phyloP scores from a whole-genome alignment of 2,888 invertebrate genomes.

The Laothoe populi region DNA sequence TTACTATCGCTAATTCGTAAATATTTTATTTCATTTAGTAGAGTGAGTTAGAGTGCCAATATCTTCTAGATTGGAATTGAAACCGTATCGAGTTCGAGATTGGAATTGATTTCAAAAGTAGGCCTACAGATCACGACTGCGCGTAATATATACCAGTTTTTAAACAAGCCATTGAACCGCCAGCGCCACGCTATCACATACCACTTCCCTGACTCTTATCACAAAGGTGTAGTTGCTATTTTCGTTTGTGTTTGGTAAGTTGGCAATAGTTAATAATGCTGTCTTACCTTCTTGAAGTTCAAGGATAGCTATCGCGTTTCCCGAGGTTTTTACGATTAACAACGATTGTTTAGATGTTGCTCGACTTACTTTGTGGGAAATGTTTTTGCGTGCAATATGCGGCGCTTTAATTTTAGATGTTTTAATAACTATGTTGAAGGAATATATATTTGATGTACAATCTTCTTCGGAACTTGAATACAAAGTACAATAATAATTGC shows the following conservation, averaged over 20 bases:
- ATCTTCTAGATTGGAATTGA: no score
- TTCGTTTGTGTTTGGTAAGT: constrained; percentile 30
- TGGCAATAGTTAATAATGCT: constrained; percentile 39
- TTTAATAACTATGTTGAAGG: no score
- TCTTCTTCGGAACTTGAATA: no score
- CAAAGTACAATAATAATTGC: no score
- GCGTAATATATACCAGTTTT: constrained; percentile 48
- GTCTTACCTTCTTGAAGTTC: constrained; percentile 52
- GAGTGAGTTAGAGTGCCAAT: no score
- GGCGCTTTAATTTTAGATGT: not conserved
- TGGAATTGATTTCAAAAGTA: no score
- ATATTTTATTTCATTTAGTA: no score
- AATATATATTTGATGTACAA: no score
- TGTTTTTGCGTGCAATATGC: not conserved
- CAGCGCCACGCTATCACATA: not conserved
- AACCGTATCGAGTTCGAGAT: no score
- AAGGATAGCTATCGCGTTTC: constrained; percentile 46
- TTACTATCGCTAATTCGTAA: no score
- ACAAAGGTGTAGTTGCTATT: constrained; percentile 24
- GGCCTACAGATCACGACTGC: constrained; percentile 13
- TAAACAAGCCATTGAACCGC: constrained; percentile 47
- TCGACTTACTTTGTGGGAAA: not conserved
- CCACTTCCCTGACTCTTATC: constrained; percentile 33
- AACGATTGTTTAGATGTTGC: constrained; percentile 7
- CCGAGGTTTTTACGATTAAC: constrained; percentile 1